Percentiles rank a stretch among this genome's conserved stretches.
phyloP scores from a whole-genome alignment of 2,113 vertebrate genomes.

The Clarias gariepinus region DNA sequence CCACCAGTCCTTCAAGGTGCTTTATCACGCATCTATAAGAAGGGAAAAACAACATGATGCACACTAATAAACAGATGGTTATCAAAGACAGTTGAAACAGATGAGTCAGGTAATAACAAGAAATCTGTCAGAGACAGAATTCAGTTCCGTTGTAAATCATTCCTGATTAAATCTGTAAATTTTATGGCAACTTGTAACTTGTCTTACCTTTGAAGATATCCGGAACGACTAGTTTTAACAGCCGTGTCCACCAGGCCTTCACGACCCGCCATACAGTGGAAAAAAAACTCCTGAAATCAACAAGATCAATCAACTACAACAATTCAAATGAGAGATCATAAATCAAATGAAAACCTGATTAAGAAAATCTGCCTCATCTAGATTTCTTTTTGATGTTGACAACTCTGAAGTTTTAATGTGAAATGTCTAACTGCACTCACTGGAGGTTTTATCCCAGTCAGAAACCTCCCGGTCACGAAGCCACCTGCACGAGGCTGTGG shows the following conservation, averaged over 20 bases:
- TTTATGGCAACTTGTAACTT: too few relatives aligned
- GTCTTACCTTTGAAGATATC: slow-evolving; percentile 91
- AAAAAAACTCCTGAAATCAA: slow-evolving; percentile 89
- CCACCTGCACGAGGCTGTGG: slow-evolving; percentile 87
- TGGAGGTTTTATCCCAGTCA: slow-evolving; percentile 92
- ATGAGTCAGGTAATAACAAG: background rate
- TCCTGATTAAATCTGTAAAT: background rate
- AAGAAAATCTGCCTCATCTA: background rate
- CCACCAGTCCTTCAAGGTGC: slow-evolving; percentile 92
- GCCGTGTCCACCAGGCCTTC: slow-evolving; percentile 97
- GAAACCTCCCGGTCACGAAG: slow-evolving; percentile 93
- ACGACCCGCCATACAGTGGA: slow-evolving; percentile 97
- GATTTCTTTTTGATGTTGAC: background rate
- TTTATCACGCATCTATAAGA: slow-evolving; percentile 86
- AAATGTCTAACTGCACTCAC: slow-evolving; percentile 66
- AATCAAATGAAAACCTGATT: background rate
- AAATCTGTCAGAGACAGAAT: background rate
- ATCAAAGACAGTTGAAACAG: background rate
- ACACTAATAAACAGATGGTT: background rate
- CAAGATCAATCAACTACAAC: background rate
- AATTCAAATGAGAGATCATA: background rate
- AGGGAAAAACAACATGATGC: background rate
- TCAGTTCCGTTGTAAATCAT: background rate
- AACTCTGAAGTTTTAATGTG: background rate
- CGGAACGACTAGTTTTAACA: slow-evolving; percentile 96